A percentile compares a stretch with the other conserved stretches of the same genome.
Evolutionary conservation across 1,140 invertebrate species (phyloP).

Genomic region (Drosophila kurseongensis): DNA sequence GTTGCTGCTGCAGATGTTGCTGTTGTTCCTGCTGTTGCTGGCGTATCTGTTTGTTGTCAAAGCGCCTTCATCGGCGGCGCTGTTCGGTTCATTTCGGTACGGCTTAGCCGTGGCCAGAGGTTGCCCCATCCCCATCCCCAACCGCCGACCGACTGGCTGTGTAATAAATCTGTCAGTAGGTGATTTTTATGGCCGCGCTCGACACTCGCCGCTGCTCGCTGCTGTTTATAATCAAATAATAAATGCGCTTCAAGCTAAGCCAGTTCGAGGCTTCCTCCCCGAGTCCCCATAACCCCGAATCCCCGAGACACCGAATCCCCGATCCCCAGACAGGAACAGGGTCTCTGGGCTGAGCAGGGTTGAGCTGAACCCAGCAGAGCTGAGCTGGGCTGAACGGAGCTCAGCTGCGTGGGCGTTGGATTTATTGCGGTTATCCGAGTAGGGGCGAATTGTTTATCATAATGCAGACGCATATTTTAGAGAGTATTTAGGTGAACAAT

Average conservation of each 20-base stretch:
- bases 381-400: slow-evolving; percentile 19
- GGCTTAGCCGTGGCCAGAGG: slow-evolving; percentile 44
- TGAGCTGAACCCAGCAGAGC: slow-evolving; percentile 1
- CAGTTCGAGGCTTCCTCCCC: slow-evolving; percentile 19
- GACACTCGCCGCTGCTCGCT: slow-evolving; percentile 67
- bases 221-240: slow-evolving; percentile 82
- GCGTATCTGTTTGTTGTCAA: slow-evolving; percentile 80
- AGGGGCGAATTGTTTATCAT: slow-evolving; percentile 70
- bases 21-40: slow-evolving; percentile 60
- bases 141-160: slow-evolving; percentile 53
- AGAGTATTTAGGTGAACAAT: slow-evolving; percentile 68
- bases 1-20: slow-evolving; percentile 35
- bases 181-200: slow-evolving; percentile 81
- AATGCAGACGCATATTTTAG: slow-evolving; percentile 70
- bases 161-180: slow-evolving; percentile 83
- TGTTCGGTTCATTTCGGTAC: slow-evolving; percentile 10
- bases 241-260: slow-evolving; percentile 70
- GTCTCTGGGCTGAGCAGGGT: slow-evolving; percentile 9
- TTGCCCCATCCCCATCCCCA: slow-evolving; percentile 26
- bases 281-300: slow-evolving; percentile 1
- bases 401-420: slow-evolving; percentile 63
- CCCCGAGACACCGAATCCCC: background rate
- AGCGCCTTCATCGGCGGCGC: slow-evolving; percentile 47
- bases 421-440: slow-evolving; percentile 68
- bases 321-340: slow-evolving; percentile 23